phyloP scores from a whole-genome alignment of 1,140 invertebrate genomes.

The Dinoponera quadriceps region DNA sequence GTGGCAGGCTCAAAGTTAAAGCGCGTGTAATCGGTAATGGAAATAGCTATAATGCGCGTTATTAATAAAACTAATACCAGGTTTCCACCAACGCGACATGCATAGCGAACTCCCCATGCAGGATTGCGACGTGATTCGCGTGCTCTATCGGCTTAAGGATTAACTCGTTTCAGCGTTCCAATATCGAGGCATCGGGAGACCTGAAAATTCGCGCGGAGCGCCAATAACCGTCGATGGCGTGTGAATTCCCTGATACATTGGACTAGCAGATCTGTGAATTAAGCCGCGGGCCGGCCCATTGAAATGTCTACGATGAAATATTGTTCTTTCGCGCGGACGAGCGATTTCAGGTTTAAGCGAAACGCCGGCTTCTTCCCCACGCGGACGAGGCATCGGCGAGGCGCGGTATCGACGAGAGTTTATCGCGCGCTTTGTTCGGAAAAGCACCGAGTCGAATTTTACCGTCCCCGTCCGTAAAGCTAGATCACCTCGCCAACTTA shows the following conservation, averaged over 20 bases:
- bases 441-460: no score
- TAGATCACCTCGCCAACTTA: no score
- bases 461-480: no score
- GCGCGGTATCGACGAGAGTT: background rate
- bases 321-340: conserved; percentile 21
- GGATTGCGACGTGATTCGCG: conserved; percentile 54
- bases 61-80: conserved; percentile 58
- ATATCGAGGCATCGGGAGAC: conserved; percentile 41
- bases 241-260: conserved; percentile 53
- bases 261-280: conserved; percentile 32
- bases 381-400: no score
- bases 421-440: no score
- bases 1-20: conserved; percentile 44
- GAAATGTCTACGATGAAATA: conserved; percentile 48
- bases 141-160: conserved; percentile 58
- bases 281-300: conserved; percentile 26
- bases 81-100: conserved; percentile 31
- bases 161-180: conserved; percentile 49
- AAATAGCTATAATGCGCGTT: conserved; percentile 59
- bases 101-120: conserved; percentile 24
- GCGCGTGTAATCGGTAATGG: conserved; percentile 57
- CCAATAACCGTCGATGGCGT: conserved; percentile 52
- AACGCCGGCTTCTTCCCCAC: conserved; percentile 1
- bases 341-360: conserved; percentile 22
- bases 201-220: conserved; percentile 47